A percentile compares a stretch with the other conserved stretches of the same genome.
These are phyloP conservation scores for Morelia viridis DNA, from an alignment of 2,797 vertebrate genomes.

Conservation along the genomic window DNA sequence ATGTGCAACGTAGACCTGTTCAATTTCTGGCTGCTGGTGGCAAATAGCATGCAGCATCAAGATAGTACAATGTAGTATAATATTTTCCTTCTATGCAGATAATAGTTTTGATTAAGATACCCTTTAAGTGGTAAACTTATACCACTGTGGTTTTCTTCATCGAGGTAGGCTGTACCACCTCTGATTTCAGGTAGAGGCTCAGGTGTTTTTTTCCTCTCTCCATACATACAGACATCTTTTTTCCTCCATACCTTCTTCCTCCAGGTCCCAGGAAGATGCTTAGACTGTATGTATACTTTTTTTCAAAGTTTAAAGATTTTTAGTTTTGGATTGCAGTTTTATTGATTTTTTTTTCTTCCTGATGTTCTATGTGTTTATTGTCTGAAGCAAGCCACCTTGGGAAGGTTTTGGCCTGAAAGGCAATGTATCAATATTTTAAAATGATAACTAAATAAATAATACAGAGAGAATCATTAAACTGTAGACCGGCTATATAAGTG, in stretches of 20 bases:
- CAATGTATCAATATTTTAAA: slow-evolving; percentile 10
- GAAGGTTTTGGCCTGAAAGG: not conserved
- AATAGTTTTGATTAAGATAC: not conserved
- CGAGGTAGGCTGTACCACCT: not conserved
- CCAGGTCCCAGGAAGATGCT: not conserved
- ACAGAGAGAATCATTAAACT: not conserved
- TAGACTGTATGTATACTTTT: not conserved
- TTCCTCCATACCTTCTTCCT: not conserved
- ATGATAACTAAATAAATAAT: not conserved
- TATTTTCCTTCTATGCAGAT: not conserved
- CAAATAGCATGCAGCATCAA: not conserved
- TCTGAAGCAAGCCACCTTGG: not conserved
- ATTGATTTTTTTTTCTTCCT: not conserved
- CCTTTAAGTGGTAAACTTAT: not conserved
- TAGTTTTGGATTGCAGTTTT: not conserved
- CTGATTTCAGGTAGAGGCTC: not conserved
- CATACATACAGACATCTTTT: not conserved
- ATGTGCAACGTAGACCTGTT: not conserved
- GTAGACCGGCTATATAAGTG: not conserved
- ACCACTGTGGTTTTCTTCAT: not conserved
- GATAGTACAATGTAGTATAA: not conserved
- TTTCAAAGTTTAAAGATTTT: not conserved
- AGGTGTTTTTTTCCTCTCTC: not conserved
- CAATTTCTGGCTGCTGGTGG: not conserved
- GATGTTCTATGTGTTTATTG: not conserved